Percentiles rank a stretch among this genome's conserved stretches.
phyloP scores from a whole-genome alignment of 2,797 vertebrate species.

The Anableps anableps region DNA sequence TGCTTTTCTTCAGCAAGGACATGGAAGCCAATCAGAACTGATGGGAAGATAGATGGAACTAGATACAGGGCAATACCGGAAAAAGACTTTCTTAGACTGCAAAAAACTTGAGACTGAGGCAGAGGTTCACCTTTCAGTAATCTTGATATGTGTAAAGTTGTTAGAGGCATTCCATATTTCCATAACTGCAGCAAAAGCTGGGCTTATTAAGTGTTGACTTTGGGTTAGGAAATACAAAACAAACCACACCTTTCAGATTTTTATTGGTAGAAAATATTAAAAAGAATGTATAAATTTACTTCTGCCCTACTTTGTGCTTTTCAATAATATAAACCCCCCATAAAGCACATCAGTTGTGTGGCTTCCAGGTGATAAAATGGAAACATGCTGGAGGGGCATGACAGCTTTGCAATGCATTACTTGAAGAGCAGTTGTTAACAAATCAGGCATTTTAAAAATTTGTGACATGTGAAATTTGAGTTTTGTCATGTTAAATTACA shows the following conservation, averaged over 20 bases:
- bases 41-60: not conserved
- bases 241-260: not conserved
- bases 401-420: no score
- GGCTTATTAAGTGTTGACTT: not conserved
- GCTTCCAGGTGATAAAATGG: not conserved
- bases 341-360: not conserved
- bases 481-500: not conserved
- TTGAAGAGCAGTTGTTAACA: not conserved
- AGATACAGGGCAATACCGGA: not conserved
- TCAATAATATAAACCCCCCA: not conserved
- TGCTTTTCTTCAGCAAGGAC: no score
- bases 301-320: not conserved
- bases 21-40: no score
- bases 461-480: no score
- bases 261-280: not conserved
- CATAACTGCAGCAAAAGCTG: not conserved
- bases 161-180: not conserved
- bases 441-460: not conserved
- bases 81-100: not conserved
- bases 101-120: no score
- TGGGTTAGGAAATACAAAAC: not conserved
- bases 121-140: not conserved
- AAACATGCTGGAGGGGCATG: no score
- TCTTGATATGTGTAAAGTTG: not conserved
- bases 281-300: not conserved